Evolutionary conservation across 2,888 invertebrate species (phyloP).

Genomic region (Drosophila pseudotakahashii): DNA sequence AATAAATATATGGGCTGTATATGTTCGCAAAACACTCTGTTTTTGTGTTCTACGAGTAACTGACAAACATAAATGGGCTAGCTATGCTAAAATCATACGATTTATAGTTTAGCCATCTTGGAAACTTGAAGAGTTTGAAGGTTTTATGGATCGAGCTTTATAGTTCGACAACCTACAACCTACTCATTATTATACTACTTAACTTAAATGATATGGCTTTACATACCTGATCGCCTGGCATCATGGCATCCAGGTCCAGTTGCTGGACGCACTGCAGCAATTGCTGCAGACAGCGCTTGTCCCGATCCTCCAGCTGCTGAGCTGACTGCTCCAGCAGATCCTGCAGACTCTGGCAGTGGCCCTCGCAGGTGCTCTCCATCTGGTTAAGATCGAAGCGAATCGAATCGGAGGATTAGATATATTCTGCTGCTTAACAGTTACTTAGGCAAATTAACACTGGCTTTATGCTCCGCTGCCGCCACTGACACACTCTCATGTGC

Average conservation of each 20-base stretch:
- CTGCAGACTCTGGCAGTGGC: conserved; percentile 63
- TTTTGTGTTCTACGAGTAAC: not conserved
- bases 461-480: conserved; percentile 43
- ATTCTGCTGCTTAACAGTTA: conserved; percentile 14
- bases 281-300: conserved; percentile 87
- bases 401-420: too few relatives aligned
- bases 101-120: not conserved
- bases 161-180: too few relatives aligned
- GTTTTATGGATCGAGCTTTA: too few relatives aligned
- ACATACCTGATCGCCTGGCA: conserved; percentile 66
- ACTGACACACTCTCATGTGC: conserved; percentile 65
- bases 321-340: conserved; percentile 51
- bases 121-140: too few relatives aligned
- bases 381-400: conserved; percentile 6
- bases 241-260: conserved; percentile 85
- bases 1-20: conserved; percentile 1
- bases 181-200: too few relatives aligned
- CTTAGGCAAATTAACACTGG: conserved; percentile 28
- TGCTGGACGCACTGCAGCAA: conserved; percentile 87
- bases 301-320: conserved; percentile 81
- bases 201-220: too few relatives aligned
- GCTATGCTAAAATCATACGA: not conserved
- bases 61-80: conserved; percentile 29
- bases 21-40: conserved; percentile 1
- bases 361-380: conserved; percentile 68